Percentiles rank a stretch among this genome's conserved stretches.
Conservation (phyloP, 2,888 invertebrate genomes). For the Euplagia quadripunctaria region DNA sequence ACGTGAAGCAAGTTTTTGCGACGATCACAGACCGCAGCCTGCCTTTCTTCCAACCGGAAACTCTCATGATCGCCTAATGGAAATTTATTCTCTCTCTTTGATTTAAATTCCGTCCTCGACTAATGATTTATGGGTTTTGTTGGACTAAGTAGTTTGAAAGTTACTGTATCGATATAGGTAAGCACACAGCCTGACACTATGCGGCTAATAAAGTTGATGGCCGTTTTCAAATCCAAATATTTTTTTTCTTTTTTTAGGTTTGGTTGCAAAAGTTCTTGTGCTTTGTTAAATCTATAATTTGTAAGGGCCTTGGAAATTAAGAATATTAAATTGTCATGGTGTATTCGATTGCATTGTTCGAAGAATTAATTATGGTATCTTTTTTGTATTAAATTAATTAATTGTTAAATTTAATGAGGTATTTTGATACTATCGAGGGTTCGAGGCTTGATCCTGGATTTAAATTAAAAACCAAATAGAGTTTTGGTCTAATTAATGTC, state of each 20-base stretch:
- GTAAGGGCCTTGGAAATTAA: neutral
- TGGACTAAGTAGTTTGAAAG: slow-evolving; percentile 37
- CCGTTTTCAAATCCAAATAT: neutral
- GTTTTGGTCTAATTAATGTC: neutral
- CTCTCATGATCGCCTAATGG: slow-evolving; percentile 61
- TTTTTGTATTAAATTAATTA: neutral
- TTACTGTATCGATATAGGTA: slow-evolving; percentile 8
- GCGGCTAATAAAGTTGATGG: neutral
- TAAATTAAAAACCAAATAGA: neutral
- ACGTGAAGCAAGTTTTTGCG: slow-evolving; percentile 40
- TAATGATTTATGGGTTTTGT: slow-evolving; percentile 58
- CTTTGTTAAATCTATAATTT: no score
- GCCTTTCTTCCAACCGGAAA: slow-evolving; percentile 51
- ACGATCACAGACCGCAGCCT: slow-evolving; percentile 35
- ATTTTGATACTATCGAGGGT: neutral
- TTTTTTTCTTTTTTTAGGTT: no score
- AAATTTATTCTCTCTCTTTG: slow-evolving; percentile 66
- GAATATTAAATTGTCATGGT: neutral
- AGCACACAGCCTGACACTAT: neutral
- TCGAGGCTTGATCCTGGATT: neutral
- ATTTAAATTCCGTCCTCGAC: slow-evolving; percentile 60
- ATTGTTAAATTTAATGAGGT: neutral
- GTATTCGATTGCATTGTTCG: no score
- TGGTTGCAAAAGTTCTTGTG: neutral
- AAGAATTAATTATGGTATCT: no score